phyloP scores from a whole-genome alignment of 2,888 invertebrate species.

The Chymomyza amoena region DNA sequence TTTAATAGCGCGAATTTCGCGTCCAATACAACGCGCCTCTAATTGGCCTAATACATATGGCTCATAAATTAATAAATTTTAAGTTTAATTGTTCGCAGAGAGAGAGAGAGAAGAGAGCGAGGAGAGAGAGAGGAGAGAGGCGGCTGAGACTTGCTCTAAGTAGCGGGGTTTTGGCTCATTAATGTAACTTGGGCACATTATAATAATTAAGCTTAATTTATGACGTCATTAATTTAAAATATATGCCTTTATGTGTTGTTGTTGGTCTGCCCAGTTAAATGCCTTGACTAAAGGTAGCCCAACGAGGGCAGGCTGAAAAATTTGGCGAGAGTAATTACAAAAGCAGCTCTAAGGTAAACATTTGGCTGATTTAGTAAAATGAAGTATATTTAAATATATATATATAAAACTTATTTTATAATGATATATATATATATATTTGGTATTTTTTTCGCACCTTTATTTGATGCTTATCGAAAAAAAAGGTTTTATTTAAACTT shows the following conservation, averaged over 20 bases:
- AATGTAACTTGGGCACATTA: slow-evolving; percentile 66
- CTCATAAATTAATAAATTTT: slow-evolving; percentile 74
- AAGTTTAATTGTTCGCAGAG: slow-evolving; percentile 69
- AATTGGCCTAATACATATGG: slow-evolving; percentile 64
- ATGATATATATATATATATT: too few relatives aligned
- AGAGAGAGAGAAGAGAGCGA: neutral
- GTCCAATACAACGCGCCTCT: slow-evolving; percentile 57
- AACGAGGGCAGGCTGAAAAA: too few relatives aligned
- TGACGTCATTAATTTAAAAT: too few relatives aligned
- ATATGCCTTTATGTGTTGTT: slow-evolving; percentile 2
- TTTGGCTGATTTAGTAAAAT: too few relatives aligned
- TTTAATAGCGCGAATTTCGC: slow-evolving; percentile 76
- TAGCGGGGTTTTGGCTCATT: slow-evolving; percentile 39
- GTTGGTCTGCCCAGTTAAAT: neutral
- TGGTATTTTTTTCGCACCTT: too few relatives aligned
- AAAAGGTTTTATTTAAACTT: too few relatives aligned
- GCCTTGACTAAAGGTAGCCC: neutral
- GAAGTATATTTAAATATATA: too few relatives aligned
- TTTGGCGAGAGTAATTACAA: too few relatives aligned
- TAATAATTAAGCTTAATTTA: slow-evolving; percentile 73
- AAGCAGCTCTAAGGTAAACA: too few relatives aligned
- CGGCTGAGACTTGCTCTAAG: neutral
- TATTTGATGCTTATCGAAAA: too few relatives aligned
- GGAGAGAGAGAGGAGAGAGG: neutral
- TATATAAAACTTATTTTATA: too few relatives aligned